Evolutionary conservation across 1,140 invertebrate genomes (phyloP), one percentile per base, ranked within the genome.

Genomic region (Cyclina sinensis): DNA sequence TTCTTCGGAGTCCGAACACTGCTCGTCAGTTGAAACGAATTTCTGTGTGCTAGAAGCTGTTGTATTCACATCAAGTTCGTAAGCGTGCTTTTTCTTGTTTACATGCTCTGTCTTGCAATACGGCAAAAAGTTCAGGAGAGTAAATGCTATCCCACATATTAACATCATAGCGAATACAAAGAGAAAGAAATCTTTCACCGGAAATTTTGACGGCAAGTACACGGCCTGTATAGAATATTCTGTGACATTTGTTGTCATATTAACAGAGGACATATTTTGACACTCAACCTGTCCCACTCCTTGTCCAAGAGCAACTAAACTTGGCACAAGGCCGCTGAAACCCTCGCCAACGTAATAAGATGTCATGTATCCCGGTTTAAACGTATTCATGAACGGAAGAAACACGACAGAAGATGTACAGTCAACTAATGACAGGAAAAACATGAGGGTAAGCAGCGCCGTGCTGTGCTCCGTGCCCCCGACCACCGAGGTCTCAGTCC

Each of bases 321-420:
- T 98, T 5, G 99, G 98, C 32, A 99, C 92, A 85, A 99, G 97
- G 0, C 98, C 98, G 94, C 98, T 99, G 0, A 99, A 95, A 0
- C 98, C 98, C 95, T 97, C 97, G 4, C 97, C 97, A 27, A 97
- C 95, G 86, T 97, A 96, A 91, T 96, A 97, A 0, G 97, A 97
- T 3, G 96, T 96, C 83, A 97, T 95, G 92, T 97, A 99, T 27
- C 97, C 96, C 21, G 93, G 85, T 91, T 97, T 97, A 90, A 98
- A 99, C 73, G 97, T 96, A 43, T 98, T 97, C 97, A 99, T 98
- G 94, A 98, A 99, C 0, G 98, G 98, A 92, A 99, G 97, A 93
- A 98, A 99, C 0, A 97, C 96, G 32, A 99, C 98, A 0, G 98
- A 98, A 90, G 98, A 98, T 0, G 98, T 99, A 94, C 98, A 98